phyloP scores from a whole-genome alignment of 2,113 vertebrate species.

The Acinonyx jubatus region DNA sequence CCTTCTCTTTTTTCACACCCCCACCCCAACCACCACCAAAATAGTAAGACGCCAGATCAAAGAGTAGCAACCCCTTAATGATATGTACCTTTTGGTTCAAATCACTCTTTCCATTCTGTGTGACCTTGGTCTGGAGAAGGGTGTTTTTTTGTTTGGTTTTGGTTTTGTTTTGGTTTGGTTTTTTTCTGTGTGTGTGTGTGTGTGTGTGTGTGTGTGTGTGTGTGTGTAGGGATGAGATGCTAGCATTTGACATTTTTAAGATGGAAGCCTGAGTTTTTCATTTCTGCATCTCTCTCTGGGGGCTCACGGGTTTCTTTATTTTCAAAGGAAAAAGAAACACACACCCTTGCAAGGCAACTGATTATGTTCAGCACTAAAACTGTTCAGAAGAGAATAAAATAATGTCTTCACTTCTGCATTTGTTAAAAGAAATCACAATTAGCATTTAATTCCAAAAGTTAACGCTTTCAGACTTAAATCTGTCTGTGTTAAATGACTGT shows the following conservation, averaged over 20 bases:
- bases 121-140: neutral
- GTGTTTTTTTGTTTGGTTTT: too few species aligned
- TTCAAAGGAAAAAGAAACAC: neutral
- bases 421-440: conserved; percentile 59
- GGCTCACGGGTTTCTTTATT: conserved; percentile 36
- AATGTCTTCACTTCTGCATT: conserved; percentile 68
- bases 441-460: conserved; percentile 56
- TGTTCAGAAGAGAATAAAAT: conserved; percentile 41
- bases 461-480: conserved; percentile 68
- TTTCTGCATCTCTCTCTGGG: conserved; percentile 25
- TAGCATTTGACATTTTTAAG: conserved; percentile 34
- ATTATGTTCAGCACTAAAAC: neutral
- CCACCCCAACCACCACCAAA: neutral
- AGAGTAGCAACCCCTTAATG: neutral
- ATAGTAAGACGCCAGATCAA: neutral
- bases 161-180: neutral
- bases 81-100: neutral
- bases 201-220: neutral
- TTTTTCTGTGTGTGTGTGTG: neutral
- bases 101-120: neutral
- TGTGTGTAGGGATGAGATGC: neutral
- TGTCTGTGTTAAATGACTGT: conserved; percentile 69
- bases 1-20: neutral
- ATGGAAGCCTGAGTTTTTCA: conserved; percentile 36
- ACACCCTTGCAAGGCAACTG: neutral